A percentile compares a stretch with the other conserved stretches of the same genome.
Conservation (phyloP, 2,888 invertebrate species). For the Polyommatus iphigenia region DNA sequence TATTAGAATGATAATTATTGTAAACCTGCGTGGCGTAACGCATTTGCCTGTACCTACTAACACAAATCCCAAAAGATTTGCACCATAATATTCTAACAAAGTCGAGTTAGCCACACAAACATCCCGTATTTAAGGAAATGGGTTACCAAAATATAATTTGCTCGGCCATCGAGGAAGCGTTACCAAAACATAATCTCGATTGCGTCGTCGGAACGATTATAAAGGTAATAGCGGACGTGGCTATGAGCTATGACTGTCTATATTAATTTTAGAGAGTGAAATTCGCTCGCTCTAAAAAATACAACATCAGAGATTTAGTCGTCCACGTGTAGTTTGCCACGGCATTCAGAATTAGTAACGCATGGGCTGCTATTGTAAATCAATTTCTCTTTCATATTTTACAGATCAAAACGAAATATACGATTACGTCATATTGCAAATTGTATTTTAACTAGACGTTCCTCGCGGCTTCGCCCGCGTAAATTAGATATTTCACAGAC, state of each 20-base stretch:
- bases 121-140: constrained; percentile 57
- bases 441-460: background rate
- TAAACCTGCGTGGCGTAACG: background rate
- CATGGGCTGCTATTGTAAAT: background rate
- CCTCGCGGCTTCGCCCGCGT: no score
- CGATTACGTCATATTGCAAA: background rate
- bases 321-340: constrained; percentile 10
- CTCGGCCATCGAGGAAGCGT: constrained; percentile 53
- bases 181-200: constrained; percentile 61
- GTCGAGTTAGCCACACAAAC: constrained; percentile 59
- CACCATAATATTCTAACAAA: constrained; percentile 64
- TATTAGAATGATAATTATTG: background rate
- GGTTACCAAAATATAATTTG: constrained; percentile 50
- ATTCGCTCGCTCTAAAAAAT: constrained; percentile 7
- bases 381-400: background rate
- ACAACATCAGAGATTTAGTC: background rate
- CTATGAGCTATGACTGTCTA: constrained; percentile 30
- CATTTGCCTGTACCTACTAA: background rate
- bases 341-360: constrained; percentile 19
- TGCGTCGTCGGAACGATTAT: constrained; percentile 33
- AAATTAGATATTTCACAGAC: no score
- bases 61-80: constrained; percentile 12
- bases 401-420: background rate
- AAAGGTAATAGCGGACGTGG: constrained; percentile 18
- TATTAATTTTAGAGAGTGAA: constrained; percentile 25